Conservation (phyloP, 2,888 invertebrate genomes). For the Acheta domesticus region DNA sequence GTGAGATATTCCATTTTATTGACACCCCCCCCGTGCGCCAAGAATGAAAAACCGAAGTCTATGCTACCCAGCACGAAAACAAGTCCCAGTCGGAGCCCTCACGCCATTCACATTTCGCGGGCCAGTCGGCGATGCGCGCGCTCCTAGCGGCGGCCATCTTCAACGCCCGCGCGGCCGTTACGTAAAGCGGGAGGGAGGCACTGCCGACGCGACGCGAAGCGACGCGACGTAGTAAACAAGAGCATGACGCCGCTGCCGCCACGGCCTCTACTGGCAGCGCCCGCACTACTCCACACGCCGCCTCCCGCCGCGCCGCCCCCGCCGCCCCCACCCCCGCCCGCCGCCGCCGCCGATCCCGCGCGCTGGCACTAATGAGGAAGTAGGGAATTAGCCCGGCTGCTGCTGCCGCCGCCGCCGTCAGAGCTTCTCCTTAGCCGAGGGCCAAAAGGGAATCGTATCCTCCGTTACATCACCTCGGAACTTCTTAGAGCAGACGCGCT, state of each 20-base stretch:
- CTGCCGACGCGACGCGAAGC: neutral
- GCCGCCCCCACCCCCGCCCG: neutral
- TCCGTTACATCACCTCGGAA: neutral
- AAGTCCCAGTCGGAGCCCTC: too few species aligned
- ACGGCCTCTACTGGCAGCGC: neutral
- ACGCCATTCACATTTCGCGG: too few species aligned
- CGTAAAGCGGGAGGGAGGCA: neutral
- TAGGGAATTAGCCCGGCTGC: conserved; percentile 46
- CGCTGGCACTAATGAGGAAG: conserved; percentile 46
- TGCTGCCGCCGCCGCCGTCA: conserved; percentile 26
- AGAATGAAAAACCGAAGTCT: too few species aligned
- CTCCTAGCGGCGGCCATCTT: too few species aligned
- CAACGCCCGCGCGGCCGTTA: neutral
- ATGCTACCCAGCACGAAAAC: too few species aligned
- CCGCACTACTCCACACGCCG: neutral
- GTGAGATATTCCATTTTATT: too few species aligned
- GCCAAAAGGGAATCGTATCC: conserved; percentile 18
- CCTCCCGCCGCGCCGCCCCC: neutral
- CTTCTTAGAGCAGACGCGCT: too few species aligned
- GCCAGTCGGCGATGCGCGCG: too few species aligned
- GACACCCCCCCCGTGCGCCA: too few species aligned
- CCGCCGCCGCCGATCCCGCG: neutral
- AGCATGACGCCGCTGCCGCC: neutral
- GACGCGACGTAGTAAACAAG: conserved; percentile 9
- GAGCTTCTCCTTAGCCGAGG: conserved; percentile 20